Evolutionary conservation across 2,888 invertebrate genomes (phyloP).

Genomic region (Dryobotodes eremita): DNA sequence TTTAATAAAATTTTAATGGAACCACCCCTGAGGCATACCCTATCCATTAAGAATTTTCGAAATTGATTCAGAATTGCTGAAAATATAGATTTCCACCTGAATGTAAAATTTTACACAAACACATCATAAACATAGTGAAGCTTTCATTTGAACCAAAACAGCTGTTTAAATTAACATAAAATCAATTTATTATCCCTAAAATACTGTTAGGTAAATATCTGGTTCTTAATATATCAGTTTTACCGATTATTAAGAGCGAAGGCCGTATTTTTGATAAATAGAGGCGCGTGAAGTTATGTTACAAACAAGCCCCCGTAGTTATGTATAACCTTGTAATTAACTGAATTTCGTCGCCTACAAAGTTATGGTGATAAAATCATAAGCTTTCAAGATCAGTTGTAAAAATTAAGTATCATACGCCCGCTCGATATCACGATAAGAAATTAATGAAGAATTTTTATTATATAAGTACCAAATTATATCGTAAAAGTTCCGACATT

Average conservation of each 20-base stretch:
- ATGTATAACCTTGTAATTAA: background rate
- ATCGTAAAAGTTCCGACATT: constrained; percentile 32
- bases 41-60: too few species aligned
- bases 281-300: background rate
- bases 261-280: background rate
- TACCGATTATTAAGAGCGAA: too few species aligned
- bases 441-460: constrained; percentile 38
- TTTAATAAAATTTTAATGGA: too few species aligned
- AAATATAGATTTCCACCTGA: background rate
- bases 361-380: background rate
- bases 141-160: background rate
- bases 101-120: background rate
- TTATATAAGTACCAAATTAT: constrained; percentile 26
- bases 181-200: background rate
- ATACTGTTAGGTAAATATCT: background rate
- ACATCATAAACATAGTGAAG: background rate
- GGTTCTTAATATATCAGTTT: background rate
- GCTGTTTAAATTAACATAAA: background rate
- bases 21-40: too few species aligned
- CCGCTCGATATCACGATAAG: background rate
- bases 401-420: constrained; percentile 17
- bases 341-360: background rate
- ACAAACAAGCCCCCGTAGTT: background rate
- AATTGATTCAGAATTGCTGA: too few species aligned
- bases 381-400: background rate